Evolutionary conservation across 1,140 invertebrate genomes (phyloP), one percentile per base, ranked within the genome.

Genomic region (Babylonia areolata): DNA sequence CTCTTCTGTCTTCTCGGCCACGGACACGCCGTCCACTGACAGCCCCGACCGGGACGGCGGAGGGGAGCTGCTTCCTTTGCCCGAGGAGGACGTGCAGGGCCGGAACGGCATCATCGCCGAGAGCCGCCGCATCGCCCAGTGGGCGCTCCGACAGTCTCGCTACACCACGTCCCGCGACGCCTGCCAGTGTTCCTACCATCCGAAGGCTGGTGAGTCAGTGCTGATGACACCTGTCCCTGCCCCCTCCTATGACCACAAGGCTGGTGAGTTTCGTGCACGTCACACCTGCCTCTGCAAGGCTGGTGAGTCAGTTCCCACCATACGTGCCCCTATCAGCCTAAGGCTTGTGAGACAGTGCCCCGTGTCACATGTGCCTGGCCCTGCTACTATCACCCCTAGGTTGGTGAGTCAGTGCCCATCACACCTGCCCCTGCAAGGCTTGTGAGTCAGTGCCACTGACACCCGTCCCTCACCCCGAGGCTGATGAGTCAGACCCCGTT

Each of bases 1-100:
- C 0, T 87, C 86, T 71, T 89, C 88, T 20, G 86, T 83, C 77
- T 84, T 85, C 39, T 89, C 88, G 31, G 87, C 86, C 58, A 89
- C 86, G 0, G 88, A 89, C 58, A 81, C 82, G 40, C 81, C 84
- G 20, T 85, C 86, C n/a, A 87, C 89, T 15, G 89, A 91, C 69
- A 91, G 90, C 82, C 90, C 90, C 1, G 90, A 89, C 33, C 84
- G 84, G 35, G 88, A 89, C 71, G 85, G 84, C 37, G n/a, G n/a
- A n/a, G 87, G 86, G 42, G 80, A 78, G 78, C 46, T 81, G 80
- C 42, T 78, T 40, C 39, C 64, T 31, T 51, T 69, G 0, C 80
- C 46, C 42, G 64, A 77, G 75, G 77, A 85, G 82, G 81, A 82
- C 77, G 17, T 85, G 6, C 37, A 81, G 46, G 73, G 86, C 17